A percentile compares a stretch with the other conserved stretches of the same genome.
Evolutionary conservation across 2,797 vertebrate genomes (phyloP).

Genomic region (Liasis olivaceus): DNA sequence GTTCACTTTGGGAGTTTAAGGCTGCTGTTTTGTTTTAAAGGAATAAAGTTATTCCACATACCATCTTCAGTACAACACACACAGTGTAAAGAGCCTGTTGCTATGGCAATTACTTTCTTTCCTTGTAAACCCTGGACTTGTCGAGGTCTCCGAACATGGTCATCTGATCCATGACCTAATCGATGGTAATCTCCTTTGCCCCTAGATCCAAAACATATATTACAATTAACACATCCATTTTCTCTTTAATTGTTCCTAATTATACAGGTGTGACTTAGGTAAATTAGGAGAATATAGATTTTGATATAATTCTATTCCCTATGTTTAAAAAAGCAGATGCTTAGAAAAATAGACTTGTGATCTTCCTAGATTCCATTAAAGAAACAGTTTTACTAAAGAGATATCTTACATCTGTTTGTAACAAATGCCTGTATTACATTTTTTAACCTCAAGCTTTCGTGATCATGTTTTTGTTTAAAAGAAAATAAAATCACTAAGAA

Average conservation of each 20-base stretch:
- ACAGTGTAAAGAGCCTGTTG: slow-evolving; percentile 96
- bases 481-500: background rate
- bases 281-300: background rate
- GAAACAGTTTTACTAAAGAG: background rate
- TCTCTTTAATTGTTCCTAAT: background rate
- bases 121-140: slow-evolving; percentile 98
- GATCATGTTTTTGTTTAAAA: background rate
- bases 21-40: background rate
- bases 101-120: slow-evolving; percentile 99
- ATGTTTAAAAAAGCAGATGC: background rate
- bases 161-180: slow-evolving; percentile 95
- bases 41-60: slow-evolving; percentile 67
- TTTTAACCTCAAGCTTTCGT: background rate
- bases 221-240: background rate
- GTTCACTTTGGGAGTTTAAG: background rate
- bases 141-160: slow-evolving; percentile 93
- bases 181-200: slow-evolving; percentile 98
- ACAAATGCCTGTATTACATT: background rate
- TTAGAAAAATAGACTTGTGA: background rate
- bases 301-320: background rate
- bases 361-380: background rate
- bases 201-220: slow-evolving; percentile 73
- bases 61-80: slow-evolving; percentile 99
- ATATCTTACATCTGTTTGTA: background rate
- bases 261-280: background rate